phyloP scores from a whole-genome alignment of 2,113 vertebrate species.

The Petrocephalus microphthalmus region DNA sequence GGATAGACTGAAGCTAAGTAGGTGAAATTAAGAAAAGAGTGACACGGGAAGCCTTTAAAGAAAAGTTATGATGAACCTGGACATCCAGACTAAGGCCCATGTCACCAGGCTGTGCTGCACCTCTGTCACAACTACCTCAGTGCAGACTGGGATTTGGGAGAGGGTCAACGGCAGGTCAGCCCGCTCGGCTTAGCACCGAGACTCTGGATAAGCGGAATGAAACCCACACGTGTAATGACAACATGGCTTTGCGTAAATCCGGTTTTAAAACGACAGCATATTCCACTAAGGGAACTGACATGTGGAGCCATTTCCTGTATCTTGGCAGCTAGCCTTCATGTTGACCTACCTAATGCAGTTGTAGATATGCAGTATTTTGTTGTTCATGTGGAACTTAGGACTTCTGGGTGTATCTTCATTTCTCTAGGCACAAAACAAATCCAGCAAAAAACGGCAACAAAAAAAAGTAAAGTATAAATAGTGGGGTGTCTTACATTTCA shows the following conservation, averaged over 20 bases:
- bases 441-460: conserved; percentile 49
- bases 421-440: conserved; percentile 56
- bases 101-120: conserved; percentile 55
- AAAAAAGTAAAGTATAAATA: conserved; percentile 45
- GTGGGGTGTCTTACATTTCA: conserved; percentile 78
- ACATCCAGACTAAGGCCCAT: conserved; percentile 30
- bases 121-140: conserved; percentile 53
- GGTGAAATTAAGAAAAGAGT: conserved; percentile 15
- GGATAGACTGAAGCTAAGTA: conserved; percentile 4
- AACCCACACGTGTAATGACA: conserved; percentile 47
- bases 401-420: conserved; percentile 74
- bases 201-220: conserved; percentile 43
- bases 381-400: conserved; percentile 79
- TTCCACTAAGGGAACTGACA: conserved; percentile 64
- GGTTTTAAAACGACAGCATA: conserved; percentile 45
- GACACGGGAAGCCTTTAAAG: conserved; percentile 62
- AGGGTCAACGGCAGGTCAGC: conserved; percentile 27
- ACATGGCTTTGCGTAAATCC: conserved; percentile 50
- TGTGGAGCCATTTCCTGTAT: conserved; percentile 69
- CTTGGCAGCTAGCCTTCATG: conserved; percentile 82
- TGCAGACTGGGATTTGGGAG: conserved; percentile 43
- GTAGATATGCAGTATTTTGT: conserved; percentile 86
- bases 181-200: conserved; percentile 27
- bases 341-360: conserved; percentile 66
- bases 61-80: conserved; percentile 43